A percentile compares a stretch with the other conserved stretches of the same genome.
Evolutionary conservation across 2,797 vertebrate species (phyloP).

Genomic region (Sebastes aleutianus): DNA sequence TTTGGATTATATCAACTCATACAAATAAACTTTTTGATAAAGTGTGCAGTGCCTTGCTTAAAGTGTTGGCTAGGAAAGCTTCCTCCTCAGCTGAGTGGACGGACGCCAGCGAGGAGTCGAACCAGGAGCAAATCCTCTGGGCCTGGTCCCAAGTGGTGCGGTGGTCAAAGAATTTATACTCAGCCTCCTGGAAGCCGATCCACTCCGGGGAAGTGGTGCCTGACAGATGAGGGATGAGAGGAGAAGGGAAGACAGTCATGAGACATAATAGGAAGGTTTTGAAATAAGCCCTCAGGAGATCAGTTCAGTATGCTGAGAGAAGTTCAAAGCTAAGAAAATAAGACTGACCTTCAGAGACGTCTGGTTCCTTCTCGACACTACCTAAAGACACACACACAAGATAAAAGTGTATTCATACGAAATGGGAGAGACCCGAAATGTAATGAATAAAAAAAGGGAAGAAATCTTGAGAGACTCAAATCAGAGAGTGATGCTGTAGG

Average conservation of each 20-base stretch:
- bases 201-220: slow-evolving; percentile 86
- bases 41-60: slow-evolving; percentile 85
- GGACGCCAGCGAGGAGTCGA: slow-evolving; percentile 86
- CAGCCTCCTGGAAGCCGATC: slow-evolving; percentile 89
- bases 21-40: neutral
- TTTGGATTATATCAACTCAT: neutral
- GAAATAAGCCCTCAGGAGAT: neutral
- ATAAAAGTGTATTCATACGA: neutral
- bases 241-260: neutral
- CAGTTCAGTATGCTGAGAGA: neutral
- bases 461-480: neutral
- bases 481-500: neutral
- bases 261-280: neutral
- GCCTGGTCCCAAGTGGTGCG: slow-evolving; percentile 95
- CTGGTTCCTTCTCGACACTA: slow-evolving; percentile 81
- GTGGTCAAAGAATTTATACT: slow-evolving; percentile 96
- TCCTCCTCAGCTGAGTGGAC: slow-evolving; percentile 89
- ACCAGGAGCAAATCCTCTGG: slow-evolving; percentile 93
- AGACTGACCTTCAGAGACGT: slow-evolving; percentile 85
- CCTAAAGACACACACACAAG: slow-evolving; percentile 74
- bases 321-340: slow-evolving; percentile 15
- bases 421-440: neutral
- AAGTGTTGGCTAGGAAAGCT: slow-evolving; percentile 87
- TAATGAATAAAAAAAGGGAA: neutral
- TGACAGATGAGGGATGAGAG: slow-evolving; percentile 31